Base-by-base conservation (phyloP, 1,140 invertebrate genomes). In the Oncopodura yosiiana region DNA sequence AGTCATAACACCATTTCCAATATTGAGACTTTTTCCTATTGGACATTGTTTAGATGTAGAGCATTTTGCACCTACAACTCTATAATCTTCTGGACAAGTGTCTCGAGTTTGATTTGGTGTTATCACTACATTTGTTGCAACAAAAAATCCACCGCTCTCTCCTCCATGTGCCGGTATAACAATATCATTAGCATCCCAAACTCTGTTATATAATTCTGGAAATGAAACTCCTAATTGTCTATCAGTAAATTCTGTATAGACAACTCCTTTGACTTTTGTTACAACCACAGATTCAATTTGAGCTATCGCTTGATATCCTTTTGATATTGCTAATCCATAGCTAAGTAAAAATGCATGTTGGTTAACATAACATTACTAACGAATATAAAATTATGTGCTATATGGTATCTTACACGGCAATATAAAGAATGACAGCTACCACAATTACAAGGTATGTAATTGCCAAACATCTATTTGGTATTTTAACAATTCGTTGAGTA, bases 101-200 rank as follows among this genome's bases (percentile, higher is more conserved):
- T 61, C 64, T 39, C 69, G 67, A 16, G 63, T 69, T 62, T 78
- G 76, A 44, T 71, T 69, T 36, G 68, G 66, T 6, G 76, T 78
- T 21, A 76, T 70, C 12, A 77, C 67, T 8, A 74, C 59, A 66
- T 78, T 77, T 29, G 77, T 78, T 41, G 69, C 70, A 36, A 78
- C 71, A 67, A 78, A 78, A 53, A 77, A 76, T 16, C 75, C 75
- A 58, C 68, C 70, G 65, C 73, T 74, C 65, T 76, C 75, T 67
- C 75, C 62, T 36, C 54, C 53, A 16, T 52, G 30, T 11, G 76
- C 68, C 4, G 76, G 76, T 3, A 75, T 62, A 14, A 77, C 72
- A 64, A 74, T 74, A 56, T 78, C 76, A 3, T 72, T 67, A 21
- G 72, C 71, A 68, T 78, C 76, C 75, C 76, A 78, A n/a, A 75